Conservation (phyloP, 1,140 invertebrate genomes). For the Musca domestica region DNA sequence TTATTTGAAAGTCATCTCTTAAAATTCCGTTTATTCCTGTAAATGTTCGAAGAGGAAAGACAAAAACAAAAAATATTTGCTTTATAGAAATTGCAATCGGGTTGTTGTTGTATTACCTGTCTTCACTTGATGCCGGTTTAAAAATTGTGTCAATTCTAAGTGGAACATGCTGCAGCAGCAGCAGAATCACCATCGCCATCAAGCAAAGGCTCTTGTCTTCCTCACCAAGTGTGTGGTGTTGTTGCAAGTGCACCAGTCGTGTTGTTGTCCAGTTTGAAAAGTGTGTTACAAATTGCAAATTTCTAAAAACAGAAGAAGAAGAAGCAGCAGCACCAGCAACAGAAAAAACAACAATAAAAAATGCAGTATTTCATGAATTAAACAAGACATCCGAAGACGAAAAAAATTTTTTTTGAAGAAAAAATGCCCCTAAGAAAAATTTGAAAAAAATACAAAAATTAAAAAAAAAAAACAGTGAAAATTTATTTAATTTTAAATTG, state of each 20-base stretch:
- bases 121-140: constrained; percentile 7
- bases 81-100: no score
- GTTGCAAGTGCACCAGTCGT: not conserved
- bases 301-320: not conserved
- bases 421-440: no score
- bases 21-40: constrained; percentile 1
- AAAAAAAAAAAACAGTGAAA: no score
- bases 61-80: no score
- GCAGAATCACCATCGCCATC: no score
- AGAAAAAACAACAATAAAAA: not conserved
- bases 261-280: constrained; percentile 17
- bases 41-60: not conserved
- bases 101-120: not conserved
- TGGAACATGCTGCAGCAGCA: constrained; percentile 7
- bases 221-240: not conserved
- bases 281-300: constrained; percentile 19
- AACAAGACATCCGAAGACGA: no score
- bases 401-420: no score
- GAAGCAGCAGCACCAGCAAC: not conserved
- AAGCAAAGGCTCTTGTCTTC: no score
- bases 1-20: not conserved
- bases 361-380: not conserved
- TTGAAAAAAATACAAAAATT: no score
- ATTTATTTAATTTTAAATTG: no score
- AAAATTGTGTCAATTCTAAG: constrained; percentile 21